Percentiles rank a stretch among this genome's conserved stretches.
phyloP scores from a whole-genome alignment of 30 jellyfish, hydroid and myxozoan species.

The Aurelia aurita complex sp. Pacific region DNA sequence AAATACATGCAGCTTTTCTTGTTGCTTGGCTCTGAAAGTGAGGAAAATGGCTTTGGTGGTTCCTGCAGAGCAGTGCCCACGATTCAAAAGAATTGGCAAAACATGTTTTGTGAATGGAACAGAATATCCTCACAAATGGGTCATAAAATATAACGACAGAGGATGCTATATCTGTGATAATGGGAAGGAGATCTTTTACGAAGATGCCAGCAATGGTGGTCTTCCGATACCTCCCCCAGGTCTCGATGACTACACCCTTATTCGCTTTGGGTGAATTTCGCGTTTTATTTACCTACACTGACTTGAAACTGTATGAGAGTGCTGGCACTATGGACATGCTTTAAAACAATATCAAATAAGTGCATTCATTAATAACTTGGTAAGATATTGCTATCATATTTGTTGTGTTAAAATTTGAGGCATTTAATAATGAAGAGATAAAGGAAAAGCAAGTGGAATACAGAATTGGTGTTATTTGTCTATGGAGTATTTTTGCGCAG shows the following conservation, averaged over 20 bases:
- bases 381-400: no score
- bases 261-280: constrained; percentile 26
- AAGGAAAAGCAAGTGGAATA: no score
- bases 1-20: background rate
- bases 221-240: background rate
- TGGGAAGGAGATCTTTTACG: background rate
- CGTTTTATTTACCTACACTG: no score
- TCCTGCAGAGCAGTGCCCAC: background rate
- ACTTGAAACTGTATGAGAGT: no score
- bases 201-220: background rate
- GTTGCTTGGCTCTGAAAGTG: constrained; percentile 9
- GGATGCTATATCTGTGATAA: constrained; percentile 27
- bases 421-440: no score
- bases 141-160: constrained; percentile 9
- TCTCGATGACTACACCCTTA: constrained; percentile 9
- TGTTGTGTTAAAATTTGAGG: no score
- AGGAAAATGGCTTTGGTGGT: background rate
- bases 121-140: constrained; percentile 13
- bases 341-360: no score
- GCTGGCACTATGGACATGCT: no score
- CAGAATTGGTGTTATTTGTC: no score
- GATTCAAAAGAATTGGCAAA: background rate
- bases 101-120: background rate
- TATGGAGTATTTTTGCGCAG: no score
- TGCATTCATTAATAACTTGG: no score